A percentile compares a stretch with the other conserved stretches of the same genome.
Conservation (phyloP, 2,888 invertebrate species). For the Acanthosepion lycidas region DNA sequence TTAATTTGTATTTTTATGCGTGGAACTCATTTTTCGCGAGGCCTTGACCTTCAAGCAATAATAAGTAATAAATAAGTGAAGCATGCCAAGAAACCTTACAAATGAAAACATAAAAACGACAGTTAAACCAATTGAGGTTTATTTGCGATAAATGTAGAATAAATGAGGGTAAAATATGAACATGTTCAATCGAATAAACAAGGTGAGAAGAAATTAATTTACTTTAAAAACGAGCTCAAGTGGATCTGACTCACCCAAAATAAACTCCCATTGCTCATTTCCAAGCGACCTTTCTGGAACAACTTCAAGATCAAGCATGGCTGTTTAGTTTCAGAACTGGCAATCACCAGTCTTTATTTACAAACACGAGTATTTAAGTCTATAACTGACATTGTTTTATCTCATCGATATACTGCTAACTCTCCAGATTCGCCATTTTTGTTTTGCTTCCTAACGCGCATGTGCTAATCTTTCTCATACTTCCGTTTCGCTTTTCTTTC, state of each 20-base stretch:
- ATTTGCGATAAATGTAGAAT: not conserved
- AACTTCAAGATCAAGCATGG: slow-evolving; percentile 96
- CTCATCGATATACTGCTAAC: slow-evolving; percentile 42
- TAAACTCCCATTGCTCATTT: slow-evolving; percentile 98
- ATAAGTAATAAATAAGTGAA: not conserved
- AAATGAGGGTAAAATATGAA: not conserved
- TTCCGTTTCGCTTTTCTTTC: slow-evolving; percentile 47
- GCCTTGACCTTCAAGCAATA: not conserved
- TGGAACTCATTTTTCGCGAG: not conserved
- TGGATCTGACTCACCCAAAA: slow-evolving; percentile 83
- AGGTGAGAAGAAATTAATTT: not conserved
- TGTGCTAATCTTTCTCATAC: slow-evolving; percentile 53
- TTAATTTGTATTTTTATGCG: too few species aligned
- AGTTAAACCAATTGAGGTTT: not conserved
- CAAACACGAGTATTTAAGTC: slow-evolving; percentile 36
- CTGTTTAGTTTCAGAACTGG: slow-evolving; percentile 49
- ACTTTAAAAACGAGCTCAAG: not conserved
- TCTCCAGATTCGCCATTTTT: slow-evolving; percentile 62
- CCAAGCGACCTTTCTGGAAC: slow-evolving; percentile 89
- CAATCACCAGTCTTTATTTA: slow-evolving; percentile 48
- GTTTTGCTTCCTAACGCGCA: slow-evolving; percentile 63
- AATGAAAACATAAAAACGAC: not conserved
- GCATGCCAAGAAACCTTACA: not conserved
- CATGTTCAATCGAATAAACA: not conserved
- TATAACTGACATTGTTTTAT: slow-evolving; percentile 39